Evolutionary conservation across 2,888 invertebrate species (phyloP).

Genomic region (Pandemis heparana): DNA sequence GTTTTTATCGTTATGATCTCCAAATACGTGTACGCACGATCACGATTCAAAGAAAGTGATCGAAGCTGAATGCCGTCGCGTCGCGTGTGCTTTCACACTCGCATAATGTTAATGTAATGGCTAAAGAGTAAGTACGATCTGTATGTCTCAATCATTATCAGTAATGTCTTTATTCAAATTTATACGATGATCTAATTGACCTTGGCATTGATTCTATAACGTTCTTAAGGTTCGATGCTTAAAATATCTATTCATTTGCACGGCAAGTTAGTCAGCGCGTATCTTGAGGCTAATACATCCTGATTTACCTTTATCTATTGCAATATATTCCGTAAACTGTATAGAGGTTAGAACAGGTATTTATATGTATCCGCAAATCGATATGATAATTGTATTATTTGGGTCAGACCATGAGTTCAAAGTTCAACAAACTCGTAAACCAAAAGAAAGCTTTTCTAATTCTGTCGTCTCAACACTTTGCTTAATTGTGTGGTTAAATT

Average conservation of each 20-base stretch:
- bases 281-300: not conserved
- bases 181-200: constrained; percentile 38
- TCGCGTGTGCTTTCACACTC: constrained; percentile 60
- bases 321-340: not conserved
- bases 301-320: not conserved
- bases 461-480: constrained; percentile 1
- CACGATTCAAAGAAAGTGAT: constrained; percentile 60
- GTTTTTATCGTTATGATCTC: constrained; percentile 6
- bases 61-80: constrained; percentile 34
- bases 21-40: constrained; percentile 55
- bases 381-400: not conserved
- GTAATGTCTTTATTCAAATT: constrained; percentile 7
- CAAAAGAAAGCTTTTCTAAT: not conserved
- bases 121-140: constrained; percentile 15
- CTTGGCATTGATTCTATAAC: constrained; percentile 41
- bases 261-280: not conserved
- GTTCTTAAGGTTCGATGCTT: not conserved
- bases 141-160: constrained; percentile 16
- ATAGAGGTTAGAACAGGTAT: not conserved
- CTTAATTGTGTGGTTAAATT: constrained; percentile 23
- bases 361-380: not conserved
- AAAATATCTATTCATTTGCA: not conserved
- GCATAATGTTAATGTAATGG: constrained; percentile 1
- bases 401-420: not conserved
- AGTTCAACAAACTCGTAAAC: constrained; percentile 10